Evolutionary conservation across 2,888 invertebrate genomes (phyloP), one percentile per base, ranked within the genome.

Genomic region (Drosophila hamatofila): DNA sequence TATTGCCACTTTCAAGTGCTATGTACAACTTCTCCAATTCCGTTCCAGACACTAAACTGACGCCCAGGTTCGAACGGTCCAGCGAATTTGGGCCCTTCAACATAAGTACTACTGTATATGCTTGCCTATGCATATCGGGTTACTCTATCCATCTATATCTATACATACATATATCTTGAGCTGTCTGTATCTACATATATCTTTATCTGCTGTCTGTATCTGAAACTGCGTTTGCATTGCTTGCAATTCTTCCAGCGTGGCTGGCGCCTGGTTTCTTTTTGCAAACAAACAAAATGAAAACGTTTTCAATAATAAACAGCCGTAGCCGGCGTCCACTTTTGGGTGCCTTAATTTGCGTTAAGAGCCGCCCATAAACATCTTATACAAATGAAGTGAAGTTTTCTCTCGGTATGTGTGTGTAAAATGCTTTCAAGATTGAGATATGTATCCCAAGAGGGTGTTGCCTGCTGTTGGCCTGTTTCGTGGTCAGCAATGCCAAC

Each of bases 31-130:
- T n/a, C 56, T 44, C 41, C 42, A 33, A 14, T 68, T 69, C 51
- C 72, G 80, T 82, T 82, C 83, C 78, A 77, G 75, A 81, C 82
- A 83, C 88, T 84, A 90, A 75, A 71, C 68, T 80, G 71, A 59
- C 58, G 62, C 58, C 74, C 78, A 66, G 66, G 62, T 37, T 54
- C 56, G 69, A 86, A 87, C 74, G 83, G 84, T 83, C 78, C 81
- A 87, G 78, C 74, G 87, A 81, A 60, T 67, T 49, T 57, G 25
- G 69, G 64, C 63, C 76, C 76, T 79, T 52, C 52, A 57, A 44
- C 44, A 30, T 51, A 51, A 30, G 33, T 33, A 16, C 39, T 39
- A 44, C 18, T 55, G 33, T 55, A 48, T 56, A 48, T 37, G 69
- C 59, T 41, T 72, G 79, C 51, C 52, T 49, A 51, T 76, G 41